Conservation (phyloP, 2,797 vertebrate species). For the Poecile montanus region DNA sequence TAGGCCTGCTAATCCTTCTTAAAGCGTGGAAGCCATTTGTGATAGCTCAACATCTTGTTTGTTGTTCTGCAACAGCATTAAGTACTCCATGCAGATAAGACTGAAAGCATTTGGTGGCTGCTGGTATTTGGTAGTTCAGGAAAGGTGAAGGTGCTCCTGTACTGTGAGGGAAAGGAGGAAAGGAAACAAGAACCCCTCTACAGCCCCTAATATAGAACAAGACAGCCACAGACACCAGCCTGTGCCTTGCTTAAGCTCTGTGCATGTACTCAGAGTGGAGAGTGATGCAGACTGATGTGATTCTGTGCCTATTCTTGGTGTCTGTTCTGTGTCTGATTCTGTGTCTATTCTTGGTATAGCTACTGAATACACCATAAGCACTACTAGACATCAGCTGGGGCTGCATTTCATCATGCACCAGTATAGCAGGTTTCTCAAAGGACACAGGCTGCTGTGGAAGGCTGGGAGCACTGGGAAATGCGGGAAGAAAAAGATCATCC, state of each 20-base stretch:
- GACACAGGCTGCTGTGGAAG: background rate
- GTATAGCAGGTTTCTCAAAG: background rate
- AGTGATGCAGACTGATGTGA: background rate
- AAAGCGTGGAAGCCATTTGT: background rate
- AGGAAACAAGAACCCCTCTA: background rate
- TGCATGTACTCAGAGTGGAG: background rate
- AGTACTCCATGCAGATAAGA: background rate
- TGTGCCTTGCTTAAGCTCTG: accelerated
- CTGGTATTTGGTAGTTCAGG: background rate
- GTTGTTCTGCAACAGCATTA: background rate
- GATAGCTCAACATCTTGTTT: background rate
- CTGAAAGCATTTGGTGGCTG: background rate
- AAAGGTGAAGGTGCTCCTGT: background rate
- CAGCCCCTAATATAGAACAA: accelerated
- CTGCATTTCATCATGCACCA: background rate
- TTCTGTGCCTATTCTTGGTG: background rate
- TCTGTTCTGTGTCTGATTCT: background rate
- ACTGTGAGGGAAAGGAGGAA: background rate
- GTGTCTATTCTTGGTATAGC: background rate
- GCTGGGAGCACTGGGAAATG: background rate
- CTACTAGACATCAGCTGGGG: background rate
- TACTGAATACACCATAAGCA: background rate
- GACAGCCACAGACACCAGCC: background rate
- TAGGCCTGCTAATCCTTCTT: background rate
- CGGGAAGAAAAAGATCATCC: background rate